Percentiles rank a stretch among this genome's conserved stretches.
These are phyloP conservation scores for Poecilobothrus nobilitatus DNA, from an alignment of 2,888 invertebrate genomes.

Conservation along the genomic window DNA sequence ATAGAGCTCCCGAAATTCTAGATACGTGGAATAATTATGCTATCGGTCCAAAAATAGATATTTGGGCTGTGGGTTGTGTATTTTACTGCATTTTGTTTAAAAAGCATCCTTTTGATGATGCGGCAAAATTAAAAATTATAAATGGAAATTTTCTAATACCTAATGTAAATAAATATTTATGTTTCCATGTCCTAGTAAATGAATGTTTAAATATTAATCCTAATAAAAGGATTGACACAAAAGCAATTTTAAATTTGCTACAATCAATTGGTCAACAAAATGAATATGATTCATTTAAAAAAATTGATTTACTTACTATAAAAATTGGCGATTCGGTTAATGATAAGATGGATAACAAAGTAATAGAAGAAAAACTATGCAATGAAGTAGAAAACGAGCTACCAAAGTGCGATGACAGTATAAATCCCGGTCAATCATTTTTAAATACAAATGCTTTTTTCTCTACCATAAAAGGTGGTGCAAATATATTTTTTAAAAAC, in stretches of 20 bases:
- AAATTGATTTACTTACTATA: background rate
- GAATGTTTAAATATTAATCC: slow-evolving; percentile 80
- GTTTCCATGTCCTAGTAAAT: slow-evolving; percentile 83
- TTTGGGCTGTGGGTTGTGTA: slow-evolving; percentile 97
- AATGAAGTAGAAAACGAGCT: background rate
- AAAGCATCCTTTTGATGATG: slow-evolving; percentile 95
- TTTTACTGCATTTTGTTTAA: slow-evolving; percentile 85
- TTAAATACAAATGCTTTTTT: slow-evolving; percentile 46
- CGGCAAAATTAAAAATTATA: slow-evolving; percentile 86
- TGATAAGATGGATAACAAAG: no score
- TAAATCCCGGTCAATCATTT: background rate
- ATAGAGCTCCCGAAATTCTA: slow-evolving; percentile 96
- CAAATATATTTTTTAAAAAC: slow-evolving; percentile 86
- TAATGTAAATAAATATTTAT: slow-evolving; percentile 68
- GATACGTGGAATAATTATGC: slow-evolving; percentile 95
- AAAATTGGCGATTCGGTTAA: background rate
- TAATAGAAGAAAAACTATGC: background rate
- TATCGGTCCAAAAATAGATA: slow-evolving; percentile 82
- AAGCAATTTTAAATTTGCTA: slow-evolving; percentile 72
- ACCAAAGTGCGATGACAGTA: background rate
- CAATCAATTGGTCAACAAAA: slow-evolving; percentile 80
- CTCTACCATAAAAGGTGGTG: slow-evolving; percentile 83
- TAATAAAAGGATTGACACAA: slow-evolving; percentile 66
- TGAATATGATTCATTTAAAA: background rate
- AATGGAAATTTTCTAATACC: slow-evolving; percentile 91